Percentiles rank a stretch among this genome's conserved stretches.
Conservation (phyloP, 2,113 vertebrate species). For the Chloropsis hardwickii region DNA sequence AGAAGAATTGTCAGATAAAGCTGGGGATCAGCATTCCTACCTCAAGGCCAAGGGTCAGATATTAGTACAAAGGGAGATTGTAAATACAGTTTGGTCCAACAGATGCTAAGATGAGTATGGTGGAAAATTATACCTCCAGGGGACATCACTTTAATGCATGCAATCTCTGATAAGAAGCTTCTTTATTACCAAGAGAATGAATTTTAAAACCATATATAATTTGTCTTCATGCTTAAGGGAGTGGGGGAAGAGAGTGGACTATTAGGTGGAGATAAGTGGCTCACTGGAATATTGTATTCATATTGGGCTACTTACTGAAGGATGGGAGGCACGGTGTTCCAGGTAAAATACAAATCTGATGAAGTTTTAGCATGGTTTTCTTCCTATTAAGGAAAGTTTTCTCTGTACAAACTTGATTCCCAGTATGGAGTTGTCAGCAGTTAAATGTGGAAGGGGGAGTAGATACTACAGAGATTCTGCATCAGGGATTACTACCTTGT, state of each 20-base stretch:
- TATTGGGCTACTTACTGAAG: background rate
- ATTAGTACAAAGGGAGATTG: background rate
- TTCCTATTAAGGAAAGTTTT: background rate
- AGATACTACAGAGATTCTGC: background rate
- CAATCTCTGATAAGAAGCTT: conserved; percentile 45
- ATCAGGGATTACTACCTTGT: background rate
- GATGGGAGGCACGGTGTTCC: background rate
- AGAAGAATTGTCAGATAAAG: background rate
- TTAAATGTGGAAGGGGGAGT: background rate
- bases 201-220: conserved; percentile 53
- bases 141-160: conserved; percentile 8
- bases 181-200: conserved; percentile 51
- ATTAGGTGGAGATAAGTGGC: background rate
- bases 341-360: background rate
- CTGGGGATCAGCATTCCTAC: conserved; percentile 9
- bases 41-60: conserved; percentile 38
- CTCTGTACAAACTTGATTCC: background rate
- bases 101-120: conserved; percentile 9
- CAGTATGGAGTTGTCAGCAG: background rate
- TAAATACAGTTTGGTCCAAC: background rate
- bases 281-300: conserved; percentile 1
- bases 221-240: conserved; percentile 25
- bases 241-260: background rate
- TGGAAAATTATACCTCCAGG: conserved; percentile 4
- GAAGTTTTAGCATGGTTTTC: background rate